Percentiles rank a stretch among this genome's conserved stretches.
Evolutionary conservation across 2,113 vertebrate genomes (phyloP).

Genomic region (Gambusia affinis): DNA sequence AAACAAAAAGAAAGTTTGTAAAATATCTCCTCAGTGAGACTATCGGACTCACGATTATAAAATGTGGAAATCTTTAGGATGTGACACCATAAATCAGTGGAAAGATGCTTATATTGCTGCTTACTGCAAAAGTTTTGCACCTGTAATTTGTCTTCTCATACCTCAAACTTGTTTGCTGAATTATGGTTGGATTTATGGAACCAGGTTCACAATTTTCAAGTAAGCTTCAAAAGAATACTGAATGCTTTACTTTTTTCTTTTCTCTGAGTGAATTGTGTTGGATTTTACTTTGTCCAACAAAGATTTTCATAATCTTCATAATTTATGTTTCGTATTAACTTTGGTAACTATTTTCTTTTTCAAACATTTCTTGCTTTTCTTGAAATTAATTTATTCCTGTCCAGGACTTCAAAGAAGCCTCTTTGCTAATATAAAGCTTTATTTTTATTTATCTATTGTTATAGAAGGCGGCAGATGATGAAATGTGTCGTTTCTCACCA

Average conservation of each 20-base stretch:
- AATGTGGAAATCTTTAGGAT: too few relatives aligned
- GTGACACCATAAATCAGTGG: too few relatives aligned
- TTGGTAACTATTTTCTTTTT: not conserved
- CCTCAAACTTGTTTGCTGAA: too few relatives aligned
- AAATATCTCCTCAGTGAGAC: too few relatives aligned
- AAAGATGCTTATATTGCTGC: too few relatives aligned
- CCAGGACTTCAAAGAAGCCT: not conserved
- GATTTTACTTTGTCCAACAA: not conserved
- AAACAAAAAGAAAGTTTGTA: too few relatives aligned
- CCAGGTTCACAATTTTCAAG: not conserved
- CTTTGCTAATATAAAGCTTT: not conserved
- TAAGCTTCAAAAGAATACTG: not conserved
- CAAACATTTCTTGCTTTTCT: not conserved
- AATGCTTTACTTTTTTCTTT: not conserved
- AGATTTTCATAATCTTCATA: too few relatives aligned
- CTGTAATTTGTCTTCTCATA: too few relatives aligned
- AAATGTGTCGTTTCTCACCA: conserved; percentile 44
- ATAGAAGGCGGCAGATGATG: conserved; percentile 36
- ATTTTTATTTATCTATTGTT: not conserved
- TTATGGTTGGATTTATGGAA: too few relatives aligned
- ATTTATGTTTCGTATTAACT: not conserved
- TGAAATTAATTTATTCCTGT: not conserved
- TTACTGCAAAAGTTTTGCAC: too few relatives aligned
- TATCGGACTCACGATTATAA: too few relatives aligned
- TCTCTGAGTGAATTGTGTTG: not conserved